Conservation (phyloP, 2,888 invertebrate species). For the Cheilosia urbana region DNA sequence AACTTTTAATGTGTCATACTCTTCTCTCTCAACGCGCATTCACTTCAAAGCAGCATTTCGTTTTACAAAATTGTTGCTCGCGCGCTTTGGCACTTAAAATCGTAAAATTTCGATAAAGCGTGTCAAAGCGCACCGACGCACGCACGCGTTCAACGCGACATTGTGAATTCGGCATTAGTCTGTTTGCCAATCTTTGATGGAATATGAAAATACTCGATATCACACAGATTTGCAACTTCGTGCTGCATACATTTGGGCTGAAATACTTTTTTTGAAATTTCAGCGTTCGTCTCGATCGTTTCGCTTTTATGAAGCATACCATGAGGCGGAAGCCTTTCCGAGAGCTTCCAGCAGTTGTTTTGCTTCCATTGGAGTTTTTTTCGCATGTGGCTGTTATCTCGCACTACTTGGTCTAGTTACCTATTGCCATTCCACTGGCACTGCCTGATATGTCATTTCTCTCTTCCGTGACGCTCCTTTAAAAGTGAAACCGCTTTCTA, state of each 20-base stretch:
- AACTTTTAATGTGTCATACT: no score
- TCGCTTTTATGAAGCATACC: conserved; percentile 25
- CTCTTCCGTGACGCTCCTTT: conserved; percentile 58
- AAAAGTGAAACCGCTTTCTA: conserved; percentile 61
- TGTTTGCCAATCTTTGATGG: no score
- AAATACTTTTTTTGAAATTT: not conserved
- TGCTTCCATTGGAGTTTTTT: not conserved
- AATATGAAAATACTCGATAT: no score
- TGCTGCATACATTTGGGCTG: not conserved
- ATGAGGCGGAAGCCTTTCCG: conserved; percentile 15
- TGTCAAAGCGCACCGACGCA: no score
- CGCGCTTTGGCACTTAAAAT: no score
- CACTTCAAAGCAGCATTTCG: no score
- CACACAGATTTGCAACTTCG: not conserved
- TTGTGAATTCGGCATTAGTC: no score
- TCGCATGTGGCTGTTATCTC: not conserved
- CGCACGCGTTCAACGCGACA: no score
- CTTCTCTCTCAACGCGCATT: no score
- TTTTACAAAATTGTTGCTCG: no score
- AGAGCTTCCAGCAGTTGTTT: conserved; percentile 28
- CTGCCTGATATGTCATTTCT: conserved; percentile 11
- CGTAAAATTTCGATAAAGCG: no score
- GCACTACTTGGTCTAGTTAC: conserved; percentile 28
- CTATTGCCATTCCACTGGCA: not conserved
- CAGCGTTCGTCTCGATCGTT: not conserved